Base-by-base conservation (phyloP, 2,888 invertebrate genomes). In the Pseudococcus viburni region DNA sequence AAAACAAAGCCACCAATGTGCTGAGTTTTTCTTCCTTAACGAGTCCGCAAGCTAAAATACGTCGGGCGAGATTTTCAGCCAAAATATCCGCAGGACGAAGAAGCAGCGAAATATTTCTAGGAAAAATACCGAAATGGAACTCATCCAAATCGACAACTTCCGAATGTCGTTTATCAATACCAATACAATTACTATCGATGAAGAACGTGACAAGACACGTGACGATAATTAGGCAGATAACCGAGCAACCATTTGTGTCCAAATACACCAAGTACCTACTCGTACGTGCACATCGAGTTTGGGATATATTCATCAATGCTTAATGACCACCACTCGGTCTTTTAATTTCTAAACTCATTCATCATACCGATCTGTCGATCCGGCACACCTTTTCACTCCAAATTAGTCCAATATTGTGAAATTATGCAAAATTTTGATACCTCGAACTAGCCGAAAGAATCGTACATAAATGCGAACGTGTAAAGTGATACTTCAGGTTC, bases 121-220 rank as follows among this genome's bases (percentile, higher is more conserved):
- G 19, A 2, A 59, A 80, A 42, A 80, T 80, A 42, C 42, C 42
- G 42, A 80, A 80, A 80, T 80, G 42, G 42, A 80, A 46, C 42
- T 80, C 80, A 80, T 42, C 80, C 64, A 68, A 86, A 86, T 86
- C 68, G 86, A 42, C 77, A 77, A 86, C 86, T 86, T 86, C 86
- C 86, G 86, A 86, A 86, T 73, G 77, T 86, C 86, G 86, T 86
- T 68, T 68, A 86, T 86, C 86, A 86, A 80, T 80, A 80, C 22
- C 11, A 33, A 86, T 77, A 68, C 46, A 86, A 73, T 68, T 86
- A 73, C 80, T n/a, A 86, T 86, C 39, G 68, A 86, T 77, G 86
- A 59, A 17, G 64, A 64, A 46, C 22, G 77, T 86, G 86, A 86
- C 86, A 86, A 39, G 86, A 86, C 26, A 86, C 86, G 86, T 86